Percentiles rank a stretch among this genome's conserved stretches.
Conservation (phyloP, 1,140 invertebrate genomes). For the Drosophila subpulchrella region DNA sequence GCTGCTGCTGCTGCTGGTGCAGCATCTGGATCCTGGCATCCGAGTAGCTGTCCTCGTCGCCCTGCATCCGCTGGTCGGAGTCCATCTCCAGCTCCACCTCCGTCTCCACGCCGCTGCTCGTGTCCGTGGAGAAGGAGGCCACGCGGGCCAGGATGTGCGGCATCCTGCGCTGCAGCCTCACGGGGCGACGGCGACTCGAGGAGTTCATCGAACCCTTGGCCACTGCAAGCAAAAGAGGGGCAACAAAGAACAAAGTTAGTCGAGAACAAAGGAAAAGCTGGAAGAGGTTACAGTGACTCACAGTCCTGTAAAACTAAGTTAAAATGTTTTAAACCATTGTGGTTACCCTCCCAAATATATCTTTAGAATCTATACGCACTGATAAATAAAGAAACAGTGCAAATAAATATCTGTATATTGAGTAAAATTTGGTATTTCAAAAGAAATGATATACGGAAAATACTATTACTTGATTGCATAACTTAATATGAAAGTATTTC, state of each 20-base stretch:
- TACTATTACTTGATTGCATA: too few relatives aligned
- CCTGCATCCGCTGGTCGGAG: constrained; percentile 30
- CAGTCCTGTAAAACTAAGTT: not conserved
- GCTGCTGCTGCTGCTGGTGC: constrained; percentile 9
- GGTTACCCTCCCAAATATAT: too few relatives aligned
- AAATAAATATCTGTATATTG: too few relatives aligned
- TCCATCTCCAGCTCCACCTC: constrained; percentile 13
- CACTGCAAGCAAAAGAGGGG: constrained; percentile 52
- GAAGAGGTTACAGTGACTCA: not conserved
- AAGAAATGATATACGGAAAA: too few relatives aligned
- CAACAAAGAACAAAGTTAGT: constrained; percentile 2
- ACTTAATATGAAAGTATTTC: too few relatives aligned
- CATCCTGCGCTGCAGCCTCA: constrained; percentile 29
- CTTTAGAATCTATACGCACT: too few relatives aligned
- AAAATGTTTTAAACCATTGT: too few relatives aligned
- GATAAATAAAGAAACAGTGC: too few relatives aligned
- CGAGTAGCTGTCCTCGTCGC: constrained; percentile 12
- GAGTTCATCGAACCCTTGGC: constrained; percentile 60
- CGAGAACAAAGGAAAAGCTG: not conserved
- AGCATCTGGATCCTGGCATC: constrained; percentile 10
- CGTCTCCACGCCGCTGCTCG: constrained; percentile 14
- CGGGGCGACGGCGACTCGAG: constrained; percentile 44
- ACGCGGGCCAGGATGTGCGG: constrained; percentile 13
- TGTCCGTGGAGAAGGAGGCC: constrained; percentile 12
- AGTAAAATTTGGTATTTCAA: too few relatives aligned